Base-by-base conservation (phyloP, 2,888 invertebrate genomes). In the Calameuta filiformis region DNA sequence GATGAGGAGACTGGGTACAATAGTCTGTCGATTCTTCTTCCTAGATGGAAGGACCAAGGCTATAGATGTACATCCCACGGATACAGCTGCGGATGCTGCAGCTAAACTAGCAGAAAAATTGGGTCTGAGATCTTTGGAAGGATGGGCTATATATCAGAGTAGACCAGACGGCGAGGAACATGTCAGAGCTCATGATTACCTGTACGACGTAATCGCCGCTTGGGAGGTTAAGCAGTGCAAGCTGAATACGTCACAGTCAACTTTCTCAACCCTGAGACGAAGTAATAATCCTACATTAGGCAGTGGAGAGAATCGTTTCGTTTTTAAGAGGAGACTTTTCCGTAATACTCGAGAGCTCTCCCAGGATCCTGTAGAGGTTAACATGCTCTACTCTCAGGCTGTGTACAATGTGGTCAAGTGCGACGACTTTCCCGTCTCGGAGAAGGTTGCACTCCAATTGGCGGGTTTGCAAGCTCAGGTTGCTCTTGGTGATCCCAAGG, bases 401-500 rank as follows among this genome's bases (percentile, higher is more conserved):
- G 98, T 98, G 12, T 96, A 98, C 88, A 96, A 96, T 89, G 98
- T 98, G 75, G 98, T 98, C 4, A 98, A 98, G 96, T 94, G 96
- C 92, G 98, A 98, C 92, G 98, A 98, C 92, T 98, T 97, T 91
- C 98, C 98, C 0, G 97, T 98, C 11, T 97, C 97, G 68, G 98
- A 98, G 92, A 97, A 98, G 92, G 98, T 98, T 77, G 98, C 98
- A 0, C 93, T 98, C 3, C 98, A 98, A 91, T 92, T 98, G 85
- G 98, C 98, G 0, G 98, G 98, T 33, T 93, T 98, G 23, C 98
- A 98, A 91, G 97, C 98, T 15, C 98, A 98, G 92, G 98, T 98
- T 73, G 95, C 97, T n/a, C 93, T 98, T 76, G 98, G 98, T 15
- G 97, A 98, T 92, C 96, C 96, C 0, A 94, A 94, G 84, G 95